Percentiles rank a stretch among this genome's conserved stretches.
Evolutionary conservation across 2,888 invertebrate species (phyloP).

Genomic region (Coleophora deauratella): DNA sequence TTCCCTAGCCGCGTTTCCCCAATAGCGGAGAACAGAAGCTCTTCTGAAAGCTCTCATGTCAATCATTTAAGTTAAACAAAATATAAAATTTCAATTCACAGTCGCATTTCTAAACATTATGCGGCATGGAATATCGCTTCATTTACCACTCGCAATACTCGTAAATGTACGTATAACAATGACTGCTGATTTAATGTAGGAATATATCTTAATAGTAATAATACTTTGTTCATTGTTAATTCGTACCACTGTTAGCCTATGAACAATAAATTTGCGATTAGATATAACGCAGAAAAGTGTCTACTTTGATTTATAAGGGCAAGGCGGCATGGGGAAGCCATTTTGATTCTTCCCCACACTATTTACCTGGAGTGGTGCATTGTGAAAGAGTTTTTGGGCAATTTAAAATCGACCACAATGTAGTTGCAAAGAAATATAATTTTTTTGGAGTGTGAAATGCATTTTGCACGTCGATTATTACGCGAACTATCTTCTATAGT

Average conservation of each 20-base stretch:
- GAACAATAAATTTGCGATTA: constrained; percentile 70
- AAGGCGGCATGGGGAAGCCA: constrained; percentile 36
- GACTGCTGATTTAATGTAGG: constrained; percentile 45
- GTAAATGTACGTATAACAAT: constrained; percentile 52
- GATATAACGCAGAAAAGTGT: constrained; percentile 57
- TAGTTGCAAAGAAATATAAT: constrained; percentile 33
- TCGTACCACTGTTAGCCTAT: constrained; percentile 55
- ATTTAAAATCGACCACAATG: constrained; percentile 66
- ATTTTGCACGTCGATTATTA: constrained; percentile 52
- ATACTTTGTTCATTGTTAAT: constrained; percentile 67
- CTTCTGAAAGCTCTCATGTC: constrained; percentile 59
- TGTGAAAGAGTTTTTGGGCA: constrained; percentile 39
- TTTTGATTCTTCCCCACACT: constrained; percentile 33
- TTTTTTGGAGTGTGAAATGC: constrained; percentile 54
- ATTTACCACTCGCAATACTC: constrained; percentile 52
- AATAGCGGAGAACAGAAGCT: constrained; percentile 21
- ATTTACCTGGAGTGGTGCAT: constrained; percentile 61
- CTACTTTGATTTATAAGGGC: constrained; percentile 48
- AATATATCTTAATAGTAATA: constrained; percentile 53
- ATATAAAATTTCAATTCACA: constrained; percentile 69
- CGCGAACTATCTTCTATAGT: constrained; percentile 43
- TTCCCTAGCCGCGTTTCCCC: constrained; percentile 30
- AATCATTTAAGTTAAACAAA: constrained; percentile 73
- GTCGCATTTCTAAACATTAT: constrained; percentile 50
- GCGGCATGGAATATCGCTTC: constrained; percentile 58